A percentile compares a stretch with the other conserved stretches of the same genome.
Conservation (phyloP, 2,888 invertebrate species). For the Taphrorychus bicolor region DNA sequence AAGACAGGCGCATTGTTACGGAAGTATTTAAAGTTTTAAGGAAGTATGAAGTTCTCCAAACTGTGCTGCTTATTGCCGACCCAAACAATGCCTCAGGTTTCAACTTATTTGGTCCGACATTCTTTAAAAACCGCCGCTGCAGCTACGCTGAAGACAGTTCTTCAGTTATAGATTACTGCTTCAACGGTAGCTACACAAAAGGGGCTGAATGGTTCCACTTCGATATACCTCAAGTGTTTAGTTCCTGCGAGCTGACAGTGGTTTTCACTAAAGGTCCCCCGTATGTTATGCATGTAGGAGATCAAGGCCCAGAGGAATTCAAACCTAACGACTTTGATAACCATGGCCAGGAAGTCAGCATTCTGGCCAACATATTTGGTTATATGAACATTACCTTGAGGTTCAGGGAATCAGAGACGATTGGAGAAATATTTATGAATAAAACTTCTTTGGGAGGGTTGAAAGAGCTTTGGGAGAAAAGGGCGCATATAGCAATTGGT, state of each 20-base stretch:
- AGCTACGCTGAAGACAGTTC: background rate
- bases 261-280: slow-evolving; percentile 53
- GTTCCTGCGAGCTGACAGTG: slow-evolving; percentile 51
- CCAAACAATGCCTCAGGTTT: background rate
- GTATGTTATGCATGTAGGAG: slow-evolving; percentile 50
- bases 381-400: slow-evolving; percentile 41
- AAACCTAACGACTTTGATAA: slow-evolving; percentile 18
- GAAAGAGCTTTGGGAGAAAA: slow-evolving; percentile 43
- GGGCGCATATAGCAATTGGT: slow-evolving; percentile 53
- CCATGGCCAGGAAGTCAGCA: slow-evolving; percentile 44
- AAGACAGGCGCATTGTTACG: background rate
- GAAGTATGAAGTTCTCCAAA: background rate
- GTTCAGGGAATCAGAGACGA: slow-evolving; percentile 33
- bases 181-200: slow-evolving; percentile 39
- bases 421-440: slow-evolving; percentile 42
- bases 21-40: background rate
- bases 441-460: slow-evolving; percentile 49
- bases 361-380: slow-evolving; percentile 45
- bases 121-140: background rate
- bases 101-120: background rate
- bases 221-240: slow-evolving; percentile 48
- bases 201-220: slow-evolving; percentile 7
- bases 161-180: background rate
- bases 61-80: background rate
- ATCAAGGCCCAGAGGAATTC: slow-evolving; percentile 23